phyloP scores from a whole-genome alignment of 2,113 vertebrate genomes.

The Plecturocebus donacophilus region DNA sequence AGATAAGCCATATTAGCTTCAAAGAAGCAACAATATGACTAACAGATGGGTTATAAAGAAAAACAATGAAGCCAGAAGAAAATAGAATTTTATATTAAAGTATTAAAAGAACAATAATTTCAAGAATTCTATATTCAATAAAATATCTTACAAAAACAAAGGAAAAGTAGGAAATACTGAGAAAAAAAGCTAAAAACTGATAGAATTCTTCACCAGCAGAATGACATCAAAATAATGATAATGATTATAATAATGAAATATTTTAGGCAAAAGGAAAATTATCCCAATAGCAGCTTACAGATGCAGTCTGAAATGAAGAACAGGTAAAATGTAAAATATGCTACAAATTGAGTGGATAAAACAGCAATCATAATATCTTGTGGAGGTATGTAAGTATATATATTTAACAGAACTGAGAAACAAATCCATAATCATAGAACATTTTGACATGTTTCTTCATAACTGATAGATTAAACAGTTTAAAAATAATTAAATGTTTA shows the following conservation, averaged over 20 bases:
- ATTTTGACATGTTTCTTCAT: neutral
- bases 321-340: neutral
- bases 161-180: neutral
- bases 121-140: neutral
- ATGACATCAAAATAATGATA: neutral
- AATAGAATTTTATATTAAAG: neutral
- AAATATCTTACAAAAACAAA: neutral
- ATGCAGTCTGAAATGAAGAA: neutral
- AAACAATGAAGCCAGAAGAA: neutral
- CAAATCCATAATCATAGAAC: neutral
- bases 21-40: neutral
- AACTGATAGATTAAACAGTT: neutral
- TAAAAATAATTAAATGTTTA: neutral
- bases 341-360: neutral
- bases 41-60: neutral
- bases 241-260: neutral
- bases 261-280: neutral
- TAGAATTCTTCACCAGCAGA: neutral
- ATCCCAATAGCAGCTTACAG: neutral
- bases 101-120: neutral
- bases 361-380: neutral
- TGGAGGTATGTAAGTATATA: neutral
- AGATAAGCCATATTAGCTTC: neutral
- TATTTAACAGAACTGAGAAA: neutral
- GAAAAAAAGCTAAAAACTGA: neutral